A percentile compares a stretch with the other conserved stretches of the same genome.
phyloP scores from a whole-genome alignment of 37 sponge, comb jelly and placozoan genomes.

The Petrosia ficiformis region DNA sequence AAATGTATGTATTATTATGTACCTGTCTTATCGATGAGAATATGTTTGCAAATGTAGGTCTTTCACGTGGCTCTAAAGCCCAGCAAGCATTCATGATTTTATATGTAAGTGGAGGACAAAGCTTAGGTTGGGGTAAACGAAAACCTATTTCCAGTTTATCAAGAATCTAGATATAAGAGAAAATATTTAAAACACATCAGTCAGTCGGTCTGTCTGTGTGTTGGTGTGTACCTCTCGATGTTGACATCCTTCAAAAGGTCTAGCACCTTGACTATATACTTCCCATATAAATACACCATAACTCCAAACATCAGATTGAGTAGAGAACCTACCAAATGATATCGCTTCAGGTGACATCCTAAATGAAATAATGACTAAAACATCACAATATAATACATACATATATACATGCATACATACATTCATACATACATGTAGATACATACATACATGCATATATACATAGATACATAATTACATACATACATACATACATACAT shows the following conservation, averaged over 20 bases:
- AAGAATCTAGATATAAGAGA: conserved; percentile 5
- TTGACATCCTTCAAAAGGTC: conserved; percentile 54
- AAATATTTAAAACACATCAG: neutral
- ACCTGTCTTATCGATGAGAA: too few relatives aligned
- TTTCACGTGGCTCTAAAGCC: conserved; percentile 11
- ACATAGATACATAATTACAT: too few relatives aligned
- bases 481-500: too few relatives aligned
- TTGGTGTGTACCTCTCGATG: conserved; percentile 35
- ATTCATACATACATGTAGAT: neutral
- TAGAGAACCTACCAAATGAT: conserved; percentile 44
- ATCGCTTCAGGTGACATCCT: conserved; percentile 67
- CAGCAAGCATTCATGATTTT: conserved; percentile 44
- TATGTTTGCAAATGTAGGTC: conserved; percentile 73
- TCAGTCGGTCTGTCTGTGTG: neutral
- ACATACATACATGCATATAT: too few relatives aligned
- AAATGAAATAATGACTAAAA: too few relatives aligned
- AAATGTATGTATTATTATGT: too few relatives aligned
- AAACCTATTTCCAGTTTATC: conserved; percentile 23
- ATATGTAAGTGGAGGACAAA: conserved; percentile 37
- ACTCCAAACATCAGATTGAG: conserved; percentile 79
- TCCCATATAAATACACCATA: conserved; percentile 73
- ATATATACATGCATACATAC: conserved; percentile 11
- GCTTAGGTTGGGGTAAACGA: conserved; percentile 31
- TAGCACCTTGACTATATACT: conserved; percentile 51
- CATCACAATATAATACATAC: too few relatives aligned